Conservation (phyloP, 2,888 invertebrate genomes). For the Abrostola tripartita region DNA sequence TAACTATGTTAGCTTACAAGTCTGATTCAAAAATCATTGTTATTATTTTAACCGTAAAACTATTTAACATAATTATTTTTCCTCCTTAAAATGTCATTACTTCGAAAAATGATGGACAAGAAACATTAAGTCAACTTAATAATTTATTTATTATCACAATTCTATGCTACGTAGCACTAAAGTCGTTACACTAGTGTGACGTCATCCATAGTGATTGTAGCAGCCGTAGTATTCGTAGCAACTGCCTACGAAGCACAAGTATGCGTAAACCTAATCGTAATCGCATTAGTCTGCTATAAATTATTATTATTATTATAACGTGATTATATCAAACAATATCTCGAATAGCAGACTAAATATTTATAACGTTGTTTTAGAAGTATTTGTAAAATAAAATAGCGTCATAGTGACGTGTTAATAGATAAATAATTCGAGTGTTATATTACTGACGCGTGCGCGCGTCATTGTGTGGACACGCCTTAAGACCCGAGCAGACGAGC, state of each 20-base stretch:
- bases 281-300: constrained; percentile 5
- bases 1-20: too few species aligned
- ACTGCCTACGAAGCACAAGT: not conserved
- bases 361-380: constrained; percentile 13
- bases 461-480: constrained; percentile 41
- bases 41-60: too few species aligned
- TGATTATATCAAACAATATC: constrained; percentile 10
- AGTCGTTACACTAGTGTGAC: not conserved
- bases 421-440: constrained; percentile 17
- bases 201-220: not conserved
- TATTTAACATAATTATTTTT: too few species aligned
- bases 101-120: too few species aligned
- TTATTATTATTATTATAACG: constrained; percentile 14
- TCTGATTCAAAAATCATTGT: too few species aligned
- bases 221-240: constrained; percentile 36
- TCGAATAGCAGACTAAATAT: constrained; percentile 27
- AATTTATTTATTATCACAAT: too few species aligned
- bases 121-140: too few species aligned
- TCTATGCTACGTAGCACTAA: not conserved
- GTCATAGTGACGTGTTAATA: constrained; percentile 31
- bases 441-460: constrained; percentile 17
- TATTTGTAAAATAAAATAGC: constrained; percentile 17
- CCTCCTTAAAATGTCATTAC: too few species aligned
- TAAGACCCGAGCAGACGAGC: constrained; percentile 24
- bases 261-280: constrained; percentile 1